Evolutionary conservation across 2,113 vertebrate genomes (phyloP), one percentile per base, ranked within the genome.

Genomic region (Ictalurus furcatus): DNA sequence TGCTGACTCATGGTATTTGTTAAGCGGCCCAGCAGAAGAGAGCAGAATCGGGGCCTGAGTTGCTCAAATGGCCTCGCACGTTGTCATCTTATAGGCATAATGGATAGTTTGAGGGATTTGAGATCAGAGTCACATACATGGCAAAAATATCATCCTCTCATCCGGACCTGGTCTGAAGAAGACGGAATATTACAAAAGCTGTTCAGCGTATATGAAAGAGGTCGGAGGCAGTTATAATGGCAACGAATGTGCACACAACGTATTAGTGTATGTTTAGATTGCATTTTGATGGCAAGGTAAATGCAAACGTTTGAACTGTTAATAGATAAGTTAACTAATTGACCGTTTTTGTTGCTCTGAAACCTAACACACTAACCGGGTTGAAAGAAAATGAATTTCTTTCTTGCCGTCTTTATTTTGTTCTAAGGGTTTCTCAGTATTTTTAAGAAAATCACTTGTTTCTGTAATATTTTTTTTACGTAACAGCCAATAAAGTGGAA

Each of bases 1-100:
- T 85, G 84, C 88, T 89, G 88, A 89, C 61, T 89, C 74, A 89
- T 89, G 61, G 19, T 54, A 84, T 85, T 85, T 79, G 84, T 85
- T 58, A 85, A 69, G 84, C 6, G 73, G 25, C 78, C 52, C 63
- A 44, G 83, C 61, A 44, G 84, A 61, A 82, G 48, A 28, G 73
- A 56, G 48, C 7, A 9, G 44, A 52, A 65, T 17, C 34, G 21
- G 71, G 63, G n/a, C 37, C 67, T 48, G 30, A 30, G 67, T 23
- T 71, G 30, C 52, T 83, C 30, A 69, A 21, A 52, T 54, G 8
- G 44, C 13, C 76, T 81, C 34, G 0, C 28, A 71, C 28, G 5
- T 83, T 37, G 0, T 14, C 58, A 28, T 25, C 37, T 82, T 37
- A 58, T 6, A 12, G 4, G 16, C 81, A 23, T 61, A 40, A 83